Percentiles rank a stretch among this genome's conserved stretches.
These are phyloP conservation scores for Cybosia mesomella DNA, from an alignment of 2,888 invertebrate genomes.

Conservation along the genomic window DNA sequence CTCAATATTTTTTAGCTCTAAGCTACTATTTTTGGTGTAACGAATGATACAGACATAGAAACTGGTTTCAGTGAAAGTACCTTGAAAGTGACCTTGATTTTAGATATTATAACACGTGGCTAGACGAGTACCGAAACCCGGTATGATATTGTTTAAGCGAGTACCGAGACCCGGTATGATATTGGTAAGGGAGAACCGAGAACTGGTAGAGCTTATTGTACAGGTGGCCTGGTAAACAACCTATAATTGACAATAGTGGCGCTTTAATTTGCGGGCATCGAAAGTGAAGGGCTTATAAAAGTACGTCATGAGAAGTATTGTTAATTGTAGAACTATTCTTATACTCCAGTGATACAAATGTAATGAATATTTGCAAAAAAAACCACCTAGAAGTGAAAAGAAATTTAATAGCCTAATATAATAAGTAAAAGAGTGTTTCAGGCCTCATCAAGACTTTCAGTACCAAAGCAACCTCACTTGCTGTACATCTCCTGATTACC, in stretches of 20 bases:
- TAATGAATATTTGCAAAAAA: too few species aligned
- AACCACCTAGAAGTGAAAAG: too few species aligned
- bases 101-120: constrained; percentile 4
- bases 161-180: background rate
- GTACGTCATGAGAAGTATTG: background rate
- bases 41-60: background rate
- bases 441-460: too few species aligned
- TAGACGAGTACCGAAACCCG: background rate
- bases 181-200: too few species aligned
- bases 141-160: background rate
- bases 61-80: background rate
- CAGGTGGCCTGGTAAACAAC: background rate
- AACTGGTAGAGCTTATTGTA: too few species aligned
- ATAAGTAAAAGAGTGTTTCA: too few species aligned
- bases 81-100: constrained; percentile 2
- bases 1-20: background rate
- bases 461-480: too few species aligned
- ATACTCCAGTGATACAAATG: too few species aligned
- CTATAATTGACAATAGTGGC: background rate
- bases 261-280: background rate
- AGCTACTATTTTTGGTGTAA: background rate
- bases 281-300: background rate
- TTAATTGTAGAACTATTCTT: too few species aligned
- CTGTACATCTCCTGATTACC: background rate
- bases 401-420: too few species aligned